Base-by-base conservation (phyloP, 2,888 invertebrate genomes). In the Alloplasta piceator region DNA sequence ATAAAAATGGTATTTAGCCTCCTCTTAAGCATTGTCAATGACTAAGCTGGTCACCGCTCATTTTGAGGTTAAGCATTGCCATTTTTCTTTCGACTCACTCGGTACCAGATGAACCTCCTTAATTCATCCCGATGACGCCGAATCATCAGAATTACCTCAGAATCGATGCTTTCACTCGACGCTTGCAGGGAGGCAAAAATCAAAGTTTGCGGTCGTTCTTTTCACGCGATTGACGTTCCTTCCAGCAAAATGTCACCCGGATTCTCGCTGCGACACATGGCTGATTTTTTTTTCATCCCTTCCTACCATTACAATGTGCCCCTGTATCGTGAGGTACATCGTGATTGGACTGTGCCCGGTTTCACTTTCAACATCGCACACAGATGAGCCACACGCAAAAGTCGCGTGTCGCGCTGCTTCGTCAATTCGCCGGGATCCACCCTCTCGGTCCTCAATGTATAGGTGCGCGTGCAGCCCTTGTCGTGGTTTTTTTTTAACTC, bases 211-310 rank as follows among this genome's bases (percentile, higher is more conserved):
- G 36, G 56, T 36, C 14, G 6, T 52, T 10, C 63, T 81, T 88
- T 88, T 87, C 89, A 88, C 88, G 87, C 87, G 85, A 88, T 87
- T 87, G 87, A 86, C 85, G 86, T 83, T 81, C 70, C 60, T 7
- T 73, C 78, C 86, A 84, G 86, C 84, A 84, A 86, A 86, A 89
- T 86, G 87, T 88, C 85, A 68, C 56, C 78, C 61, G 26, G 1
- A 26, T 3, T 26, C 26, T 2, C 63, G 82, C 79, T 60, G 86
- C 86, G 87, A 89, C 90, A 89, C 90, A 90, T 90, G 90, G 89
- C 87, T 87, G 86, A 82, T 84, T 80, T 73, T 36, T 52, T 73
- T 4, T 43, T 26, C 26, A 26, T 26, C 26, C 26, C 26, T 26
- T 3, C 26, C 26, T n/a, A n/a, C 26, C 3, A 26, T 26, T 12